A percentile compares a stretch with the other conserved stretches of the same genome.
These are phyloP conservation scores for Bombus consobrinus DNA, from an alignment of 1,140 invertebrate genomes.

Conservation along the genomic window DNA sequence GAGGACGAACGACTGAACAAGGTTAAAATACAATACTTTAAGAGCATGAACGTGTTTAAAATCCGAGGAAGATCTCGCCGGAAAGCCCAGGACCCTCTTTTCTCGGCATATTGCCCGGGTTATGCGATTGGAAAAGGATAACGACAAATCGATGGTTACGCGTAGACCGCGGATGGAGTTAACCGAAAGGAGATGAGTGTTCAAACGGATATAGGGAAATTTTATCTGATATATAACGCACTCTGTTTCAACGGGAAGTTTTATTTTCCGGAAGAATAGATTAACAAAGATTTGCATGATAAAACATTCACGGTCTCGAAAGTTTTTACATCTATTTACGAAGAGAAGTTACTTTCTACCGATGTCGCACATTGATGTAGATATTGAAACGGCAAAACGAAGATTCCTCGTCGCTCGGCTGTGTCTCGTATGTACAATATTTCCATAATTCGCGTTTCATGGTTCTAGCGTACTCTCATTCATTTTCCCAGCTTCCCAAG, in stretches of 20 bases:
- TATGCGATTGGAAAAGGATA: too few species aligned
- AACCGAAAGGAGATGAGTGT: too few species aligned
- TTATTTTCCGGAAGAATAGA: neutral
- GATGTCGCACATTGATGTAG: slow-evolving; percentile 43
- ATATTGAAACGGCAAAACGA: slow-evolving; percentile 48
- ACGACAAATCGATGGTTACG: too few species aligned
- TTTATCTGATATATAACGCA: neutral
- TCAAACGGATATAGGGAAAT: too few species aligned
- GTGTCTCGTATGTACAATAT: neutral
- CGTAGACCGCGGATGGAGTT: too few species aligned
- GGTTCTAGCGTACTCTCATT: neutral
- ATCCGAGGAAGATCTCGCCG: too few species aligned
- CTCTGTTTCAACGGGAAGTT: too few species aligned
- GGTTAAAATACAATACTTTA: too few species aligned
- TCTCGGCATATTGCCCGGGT: too few species aligned
- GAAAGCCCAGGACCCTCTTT: too few species aligned
- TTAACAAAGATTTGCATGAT: slow-evolving; percentile 9
- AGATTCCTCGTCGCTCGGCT: slow-evolving; percentile 37
- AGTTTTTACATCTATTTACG: slow-evolving; percentile 45
- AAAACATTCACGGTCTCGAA: neutral
- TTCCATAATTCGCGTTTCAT: neutral
- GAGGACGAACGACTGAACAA: too few species aligned
- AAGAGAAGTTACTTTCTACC: slow-evolving; percentile 52
- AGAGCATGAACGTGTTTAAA: too few species aligned
- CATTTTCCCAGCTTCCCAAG: neutral